Percentiles rank a stretch among this genome's conserved stretches.
Evolutionary conservation across 2,113 vertebrate species (phyloP).

Genomic region (Eubucco bourcierii): DNA sequence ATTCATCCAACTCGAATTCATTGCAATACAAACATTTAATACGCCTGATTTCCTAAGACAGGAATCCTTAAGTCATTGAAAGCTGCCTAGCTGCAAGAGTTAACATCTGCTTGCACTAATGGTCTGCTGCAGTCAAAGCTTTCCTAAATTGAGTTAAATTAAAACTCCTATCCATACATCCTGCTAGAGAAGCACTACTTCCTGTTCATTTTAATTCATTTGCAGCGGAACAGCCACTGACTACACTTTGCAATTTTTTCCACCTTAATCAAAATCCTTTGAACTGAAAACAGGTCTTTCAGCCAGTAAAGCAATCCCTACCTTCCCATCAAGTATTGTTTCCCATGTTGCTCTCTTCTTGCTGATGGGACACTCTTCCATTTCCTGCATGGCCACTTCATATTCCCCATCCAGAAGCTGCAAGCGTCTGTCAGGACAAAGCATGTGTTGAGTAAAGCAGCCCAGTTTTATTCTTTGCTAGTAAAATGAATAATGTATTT

Average conservation of each 20-base stretch:
- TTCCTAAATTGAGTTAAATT: background rate
- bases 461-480: background rate
- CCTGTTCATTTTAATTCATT: background rate
- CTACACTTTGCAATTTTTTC: background rate
- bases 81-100: background rate
- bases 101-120: background rate
- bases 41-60: background rate
- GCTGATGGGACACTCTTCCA: slow-evolving; percentile 96
- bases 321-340: slow-evolving; percentile 97
- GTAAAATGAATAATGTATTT: background rate
- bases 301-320: slow-evolving; percentile 53
- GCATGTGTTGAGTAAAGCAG: background rate
- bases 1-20: background rate
- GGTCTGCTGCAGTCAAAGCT: background rate
- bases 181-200: background rate
- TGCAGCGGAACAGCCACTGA: background rate
- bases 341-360: slow-evolving; percentile 99
- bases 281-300: background rate
- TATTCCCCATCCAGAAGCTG: slow-evolving; percentile 98
- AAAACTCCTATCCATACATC: background rate
- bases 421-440: slow-evolving; percentile 80
- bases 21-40: background rate
- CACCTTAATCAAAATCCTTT: background rate
- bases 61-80: background rate
- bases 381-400: slow-evolving; percentile 98